Base-by-base conservation (phyloP, 2,888 invertebrate species). In the Zeuzera pyrina region DNA sequence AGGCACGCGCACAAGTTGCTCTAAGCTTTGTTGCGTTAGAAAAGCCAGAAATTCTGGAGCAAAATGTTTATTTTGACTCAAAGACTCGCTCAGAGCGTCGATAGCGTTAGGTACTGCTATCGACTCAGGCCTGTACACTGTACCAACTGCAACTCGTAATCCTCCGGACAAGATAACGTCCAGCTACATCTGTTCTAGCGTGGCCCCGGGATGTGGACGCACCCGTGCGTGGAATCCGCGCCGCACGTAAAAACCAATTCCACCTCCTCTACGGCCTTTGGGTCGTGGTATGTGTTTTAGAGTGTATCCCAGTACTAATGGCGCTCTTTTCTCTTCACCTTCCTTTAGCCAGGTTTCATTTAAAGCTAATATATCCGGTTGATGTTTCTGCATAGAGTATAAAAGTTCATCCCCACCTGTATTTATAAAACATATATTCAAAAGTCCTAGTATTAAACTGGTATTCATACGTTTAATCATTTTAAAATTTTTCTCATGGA, bases 161-260 rank as follows among this genome's bases (percentile, higher is more conserved):
- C 28, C 27, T 4, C 45, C 46, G 1, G 35, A 35, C 15, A 45
- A 14, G 2, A 13, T 15, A 4, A 49, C 23, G 23, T 48, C 48
- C 1, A 48, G 16, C 45, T 45, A 48, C 24, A 48, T 23, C 30
- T 48, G 48, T 26, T 45, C 48, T 6, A 45, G 27, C 10, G 13
- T 2, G 2, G 44, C 35, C 3, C 15, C 15, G 2, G 45, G 43
- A 11, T 41, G 44, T 2, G 16, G 25, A 0, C 30, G 31, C 2
- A 39, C 28, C n/a, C 39, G 32, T 3, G 33, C 33, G 4, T 26
- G 24, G 8, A 44, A 1, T 11, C 33, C 35, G 5, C 39, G 35
- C 5, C 28, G 33, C 2, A 43, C 19, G 7, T 22, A 31, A 25
- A 42, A 45, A 0, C 42, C 44, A 1, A 42, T 23, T 1, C 39